A percentile compares a stretch with the other conserved stretches of the same genome.
These are phyloP conservation scores for Nymphalis c-album DNA, from an alignment of 2,888 invertebrate species.

Conservation along the genomic window DNA sequence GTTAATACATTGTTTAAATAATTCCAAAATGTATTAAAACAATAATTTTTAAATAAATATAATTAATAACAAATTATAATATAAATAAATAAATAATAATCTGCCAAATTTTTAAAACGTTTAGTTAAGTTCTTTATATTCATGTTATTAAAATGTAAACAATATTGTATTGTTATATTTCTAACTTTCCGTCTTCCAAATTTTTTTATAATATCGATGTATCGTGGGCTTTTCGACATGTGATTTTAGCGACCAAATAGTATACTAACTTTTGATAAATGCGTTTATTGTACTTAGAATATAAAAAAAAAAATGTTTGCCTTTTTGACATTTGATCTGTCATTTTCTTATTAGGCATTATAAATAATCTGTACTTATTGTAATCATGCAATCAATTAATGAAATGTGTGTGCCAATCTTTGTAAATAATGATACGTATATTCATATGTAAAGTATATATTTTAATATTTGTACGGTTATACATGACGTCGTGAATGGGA, in stretches of 20 bases:
- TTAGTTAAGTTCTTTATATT: conserved; percentile 8
- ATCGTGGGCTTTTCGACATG: conserved; percentile 55
- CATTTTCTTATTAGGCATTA: conserved; percentile 14
- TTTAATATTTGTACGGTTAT: conserved; percentile 6
- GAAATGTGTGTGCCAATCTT: conserved; percentile 56
- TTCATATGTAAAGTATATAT: conserved; percentile 7
- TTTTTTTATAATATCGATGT: conserved; percentile 23
- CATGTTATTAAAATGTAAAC: background rate
- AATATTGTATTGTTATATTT: conserved; percentile 19
- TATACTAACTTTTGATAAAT: conserved; percentile 54
- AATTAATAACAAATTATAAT: background rate
- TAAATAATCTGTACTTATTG: conserved; percentile 29
- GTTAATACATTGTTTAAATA: background rate
- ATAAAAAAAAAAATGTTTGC: conserved; percentile 20
- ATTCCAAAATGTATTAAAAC: background rate
- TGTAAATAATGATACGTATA: conserved; percentile 39
- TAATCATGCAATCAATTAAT: conserved; percentile 45
- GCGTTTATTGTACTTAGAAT: conserved; percentile 45
- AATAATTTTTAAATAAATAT: background rate
- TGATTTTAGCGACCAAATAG: conserved; percentile 70
- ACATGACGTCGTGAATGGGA: conserved; percentile 3
- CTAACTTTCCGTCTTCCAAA: conserved; percentile 40
- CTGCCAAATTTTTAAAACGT: conserved; percentile 1
- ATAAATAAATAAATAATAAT: background rate
- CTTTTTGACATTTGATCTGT: conserved; percentile 13